These are phyloP conservation scores for Pongo abelii DNA, from an alignment of 2,113 vertebrate species.

Conservation along the genomic window DNA sequence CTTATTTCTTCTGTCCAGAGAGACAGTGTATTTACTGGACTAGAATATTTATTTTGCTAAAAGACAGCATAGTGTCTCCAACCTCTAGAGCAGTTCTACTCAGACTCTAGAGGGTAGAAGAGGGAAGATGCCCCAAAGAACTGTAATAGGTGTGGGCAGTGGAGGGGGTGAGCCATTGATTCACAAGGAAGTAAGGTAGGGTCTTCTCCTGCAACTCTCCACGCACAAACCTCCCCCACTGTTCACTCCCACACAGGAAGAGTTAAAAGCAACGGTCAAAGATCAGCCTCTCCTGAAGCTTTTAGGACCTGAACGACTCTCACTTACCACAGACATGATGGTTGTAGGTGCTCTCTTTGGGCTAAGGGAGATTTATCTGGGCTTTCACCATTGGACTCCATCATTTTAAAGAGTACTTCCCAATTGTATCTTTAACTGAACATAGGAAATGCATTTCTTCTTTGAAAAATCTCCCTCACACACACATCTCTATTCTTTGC, in stretches of 20 bases:
- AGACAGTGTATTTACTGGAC: neutral
- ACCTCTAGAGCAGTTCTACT: neutral
- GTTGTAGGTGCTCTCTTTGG: conserved; percentile 17
- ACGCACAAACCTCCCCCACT: neutral
- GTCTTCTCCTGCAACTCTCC: neutral
- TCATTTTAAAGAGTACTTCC: conserved; percentile 60
- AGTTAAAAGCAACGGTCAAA: neutral
- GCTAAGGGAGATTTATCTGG: conserved; percentile 50
- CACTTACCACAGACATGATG: neutral
- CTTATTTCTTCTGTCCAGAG: neutral
- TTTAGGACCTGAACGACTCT: neutral
- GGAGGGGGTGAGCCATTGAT: neutral
- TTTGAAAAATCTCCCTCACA: conserved; percentile 52
- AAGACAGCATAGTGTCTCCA: neutral
- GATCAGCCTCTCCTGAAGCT: neutral
- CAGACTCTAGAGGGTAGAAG: neutral
- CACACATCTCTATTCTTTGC: conserved; percentile 41
- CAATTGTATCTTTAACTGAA: conserved; percentile 37
- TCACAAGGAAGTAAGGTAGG: neutral
- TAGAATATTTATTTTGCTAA: neutral
- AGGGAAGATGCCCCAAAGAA: neutral
- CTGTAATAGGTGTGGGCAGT: neutral
- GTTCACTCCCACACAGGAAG: too few species aligned
- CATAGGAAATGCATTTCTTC: conserved; percentile 49
- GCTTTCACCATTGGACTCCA: conserved; percentile 33